Conservation (phyloP, 2,888 invertebrate species). For the Nomada hirtipes region DNA sequence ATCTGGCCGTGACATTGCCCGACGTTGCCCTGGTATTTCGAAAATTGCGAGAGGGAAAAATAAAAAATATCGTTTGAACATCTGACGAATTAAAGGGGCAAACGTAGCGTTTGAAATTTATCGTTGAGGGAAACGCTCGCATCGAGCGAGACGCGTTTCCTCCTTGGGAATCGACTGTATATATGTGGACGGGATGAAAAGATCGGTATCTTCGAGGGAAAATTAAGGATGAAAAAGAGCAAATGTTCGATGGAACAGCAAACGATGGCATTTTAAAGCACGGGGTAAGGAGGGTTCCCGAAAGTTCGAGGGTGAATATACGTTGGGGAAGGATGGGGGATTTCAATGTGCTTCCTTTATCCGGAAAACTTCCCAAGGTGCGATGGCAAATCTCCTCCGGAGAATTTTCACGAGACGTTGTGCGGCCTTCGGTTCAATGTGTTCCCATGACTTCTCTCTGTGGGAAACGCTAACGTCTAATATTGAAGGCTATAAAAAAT, state of each 20-base stretch:
- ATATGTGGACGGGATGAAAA: too few relatives aligned
- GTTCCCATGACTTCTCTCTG: constrained; percentile 80
- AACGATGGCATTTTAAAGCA: not conserved
- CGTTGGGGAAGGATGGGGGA: constrained; percentile 28
- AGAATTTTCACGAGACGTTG: constrained; percentile 71
- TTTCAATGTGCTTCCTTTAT: constrained; percentile 56
- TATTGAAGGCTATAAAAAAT: constrained; percentile 81
- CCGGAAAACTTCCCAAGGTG: constrained; percentile 66
- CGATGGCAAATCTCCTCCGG: constrained; percentile 74
- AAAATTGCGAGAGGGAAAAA: not conserved
- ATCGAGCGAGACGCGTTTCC: not conserved
- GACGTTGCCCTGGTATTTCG: not conserved
- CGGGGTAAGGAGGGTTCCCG: not conserved
- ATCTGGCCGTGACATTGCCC: constrained; percentile 31
- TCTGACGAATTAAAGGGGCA: not conserved
- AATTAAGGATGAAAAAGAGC: too few relatives aligned
- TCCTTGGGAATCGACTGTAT: not conserved
- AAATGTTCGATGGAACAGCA: not conserved
- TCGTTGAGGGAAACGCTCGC: not conserved
- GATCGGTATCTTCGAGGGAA: not conserved
- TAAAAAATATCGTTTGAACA: not conserved
- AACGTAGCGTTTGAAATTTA: not conserved
- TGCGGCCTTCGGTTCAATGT: constrained; percentile 31
- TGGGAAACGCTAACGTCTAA: constrained; percentile 83
- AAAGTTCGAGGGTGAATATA: constrained; percentile 6